phyloP scores from a whole-genome alignment of 2,888 invertebrate genomes.

The Meta bourneti region DNA sequence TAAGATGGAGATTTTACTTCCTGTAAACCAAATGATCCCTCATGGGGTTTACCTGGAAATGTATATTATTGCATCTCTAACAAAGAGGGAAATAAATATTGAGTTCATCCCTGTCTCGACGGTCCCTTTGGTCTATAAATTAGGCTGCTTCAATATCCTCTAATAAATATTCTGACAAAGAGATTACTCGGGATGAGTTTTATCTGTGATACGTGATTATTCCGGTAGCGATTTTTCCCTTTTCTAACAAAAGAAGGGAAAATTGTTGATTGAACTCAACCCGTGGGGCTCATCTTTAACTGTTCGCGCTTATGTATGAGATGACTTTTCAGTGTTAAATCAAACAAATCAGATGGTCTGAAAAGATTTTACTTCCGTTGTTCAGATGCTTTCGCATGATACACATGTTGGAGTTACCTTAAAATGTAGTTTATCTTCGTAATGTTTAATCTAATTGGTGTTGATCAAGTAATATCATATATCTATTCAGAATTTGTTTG shows the following conservation, averaged over 20 bases:
- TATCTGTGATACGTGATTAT: constrained; percentile 23
- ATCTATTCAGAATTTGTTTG: too few species aligned
- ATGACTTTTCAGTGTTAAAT: too few species aligned
- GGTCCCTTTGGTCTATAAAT: constrained; percentile 45
- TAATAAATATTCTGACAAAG: background rate
- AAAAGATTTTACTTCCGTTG: too few species aligned
- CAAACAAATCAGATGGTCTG: too few species aligned
- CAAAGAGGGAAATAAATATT: constrained; percentile 9
- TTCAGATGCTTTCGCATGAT: too few species aligned
- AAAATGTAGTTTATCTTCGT: too few species aligned
- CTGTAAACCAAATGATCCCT: too few species aligned
- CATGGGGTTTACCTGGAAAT: too few species aligned
- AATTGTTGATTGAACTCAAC: background rate
- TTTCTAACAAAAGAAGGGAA: constrained; percentile 23
- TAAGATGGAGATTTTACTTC: too few species aligned
- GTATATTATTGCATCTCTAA: background rate
- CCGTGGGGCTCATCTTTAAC: background rate
- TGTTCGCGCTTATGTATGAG: background rate
- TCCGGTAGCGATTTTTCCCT: constrained; percentile 3
- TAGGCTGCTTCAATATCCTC: background rate
- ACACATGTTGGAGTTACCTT: too few species aligned
- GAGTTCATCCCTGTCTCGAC: background rate
- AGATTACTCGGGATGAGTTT: background rate
- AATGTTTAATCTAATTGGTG: too few species aligned
- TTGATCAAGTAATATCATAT: too few species aligned